Evolutionary conservation across 2,797 vertebrate genomes (phyloP), one percentile per base, ranked within the genome.

Genomic region (Rhyacichthys aspro): DNA sequence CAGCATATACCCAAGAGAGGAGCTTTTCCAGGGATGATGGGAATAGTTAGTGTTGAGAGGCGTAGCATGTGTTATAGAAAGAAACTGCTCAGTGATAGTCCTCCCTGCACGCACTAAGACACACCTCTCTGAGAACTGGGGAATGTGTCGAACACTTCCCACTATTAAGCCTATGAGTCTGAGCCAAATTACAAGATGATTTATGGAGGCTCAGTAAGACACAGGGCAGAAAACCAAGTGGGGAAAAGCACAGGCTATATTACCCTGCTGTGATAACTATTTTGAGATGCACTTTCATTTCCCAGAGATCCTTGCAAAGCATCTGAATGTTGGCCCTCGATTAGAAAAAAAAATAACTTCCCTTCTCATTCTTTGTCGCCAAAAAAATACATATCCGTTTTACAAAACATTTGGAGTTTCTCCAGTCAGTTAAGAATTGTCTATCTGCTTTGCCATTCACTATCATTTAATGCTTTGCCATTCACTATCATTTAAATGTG

Each of bases 151-250:
- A 46, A 72, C 52, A 75, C 54, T 73, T 74, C 64, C 55, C 47
- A 58, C 75, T 81, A 81, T 83, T 78, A 72, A 77, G 67, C 62
- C 68, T 56, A 75, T 55, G 5, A 65, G 75, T 69, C 84, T 55
- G 70, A 67, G 52, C 77, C 49, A 74, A 46, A 88, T 78, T 77
- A 59, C 36, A 61, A 72, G 36, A 70, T 89, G 84, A 91, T 85
- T 84, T 84, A 90, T 84, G 70, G 43, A 62, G 65, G 54, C 59
- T 72, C 47, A 11, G 28, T 46, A 52, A 76, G 76, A 82, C 68
- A 76, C 53, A 44, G 66, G 50, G 58, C 59, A 68, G 59, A 59
- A 79, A 83, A 74, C 62, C 69, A 79, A 66, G 55, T 62, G 55
- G 55, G 45, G 66, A 60, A 73, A 78, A 74, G 68, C 64, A 64